These are phyloP conservation scores for Zaprionus ghesquierei DNA, from an alignment of 1,140 invertebrate genomes.

Conservation along the genomic window DNA sequence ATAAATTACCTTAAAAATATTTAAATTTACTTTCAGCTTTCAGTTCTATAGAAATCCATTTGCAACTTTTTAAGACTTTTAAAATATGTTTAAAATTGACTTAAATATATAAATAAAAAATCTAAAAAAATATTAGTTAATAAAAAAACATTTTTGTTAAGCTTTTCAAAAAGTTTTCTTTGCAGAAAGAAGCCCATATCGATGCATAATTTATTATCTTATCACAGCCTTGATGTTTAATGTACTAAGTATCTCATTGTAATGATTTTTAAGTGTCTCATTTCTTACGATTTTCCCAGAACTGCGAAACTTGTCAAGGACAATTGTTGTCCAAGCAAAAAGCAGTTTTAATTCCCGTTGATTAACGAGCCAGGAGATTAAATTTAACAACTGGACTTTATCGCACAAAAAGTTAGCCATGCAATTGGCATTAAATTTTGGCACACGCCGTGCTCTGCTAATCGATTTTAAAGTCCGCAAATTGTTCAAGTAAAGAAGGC, in stretches of 20 bases:
- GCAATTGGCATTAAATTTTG: not conserved
- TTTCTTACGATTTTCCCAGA: not conserved
- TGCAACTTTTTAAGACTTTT: too few species aligned
- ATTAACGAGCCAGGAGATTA: not conserved
- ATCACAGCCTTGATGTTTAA: not conserved
- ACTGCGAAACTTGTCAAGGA: not conserved
- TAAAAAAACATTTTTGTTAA: too few species aligned
- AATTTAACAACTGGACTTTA: not conserved
- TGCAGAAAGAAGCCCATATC: too few species aligned
- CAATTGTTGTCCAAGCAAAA: not conserved
- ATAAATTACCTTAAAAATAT: too few species aligned
- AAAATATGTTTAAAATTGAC: too few species aligned
- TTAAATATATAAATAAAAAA: too few species aligned
- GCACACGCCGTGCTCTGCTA: not conserved
- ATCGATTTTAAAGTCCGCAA: not conserved
- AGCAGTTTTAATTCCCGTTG: not conserved
- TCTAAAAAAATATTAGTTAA: too few species aligned
- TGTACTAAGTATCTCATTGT: not conserved
- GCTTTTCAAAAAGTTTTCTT: too few species aligned
- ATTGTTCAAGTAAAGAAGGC: not conserved
- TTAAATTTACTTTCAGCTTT: too few species aligned
- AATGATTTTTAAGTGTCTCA: too few species aligned
- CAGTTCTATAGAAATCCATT: too few species aligned
- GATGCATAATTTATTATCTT: too few species aligned
- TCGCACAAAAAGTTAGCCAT: not conserved